These are phyloP conservation scores for Troides aeacus DNA, from an alignment of 2,888 invertebrate genomes.

Conservation along the genomic window DNA sequence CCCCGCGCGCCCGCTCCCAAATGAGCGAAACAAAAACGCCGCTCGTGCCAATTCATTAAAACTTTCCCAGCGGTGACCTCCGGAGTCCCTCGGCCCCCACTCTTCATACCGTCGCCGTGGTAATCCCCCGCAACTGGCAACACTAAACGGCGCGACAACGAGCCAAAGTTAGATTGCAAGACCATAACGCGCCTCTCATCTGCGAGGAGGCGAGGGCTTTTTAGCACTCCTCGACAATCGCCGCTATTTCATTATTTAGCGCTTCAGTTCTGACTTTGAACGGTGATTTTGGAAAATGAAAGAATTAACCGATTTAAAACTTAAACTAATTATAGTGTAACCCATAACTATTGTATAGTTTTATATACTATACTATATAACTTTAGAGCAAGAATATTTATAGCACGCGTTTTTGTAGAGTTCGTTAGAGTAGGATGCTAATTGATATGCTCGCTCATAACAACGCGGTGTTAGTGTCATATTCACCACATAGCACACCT, in stretches of 20 bases:
- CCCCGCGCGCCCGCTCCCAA: constrained; percentile 23
- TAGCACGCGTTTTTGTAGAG: too few relatives aligned
- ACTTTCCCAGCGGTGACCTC: constrained; percentile 57
- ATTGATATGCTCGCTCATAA: too few relatives aligned
- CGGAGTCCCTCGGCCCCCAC: constrained; percentile 31
- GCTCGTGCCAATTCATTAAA: constrained; percentile 67
- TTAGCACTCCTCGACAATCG: constrained; percentile 29
- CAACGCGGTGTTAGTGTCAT: too few relatives aligned
- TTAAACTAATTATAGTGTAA: background rate
- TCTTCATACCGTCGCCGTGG: constrained; percentile 51
- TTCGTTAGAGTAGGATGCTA: too few relatives aligned
- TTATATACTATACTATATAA: too few relatives aligned
- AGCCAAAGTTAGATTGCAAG: constrained; percentile 69
- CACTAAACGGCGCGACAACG: constrained; percentile 62
- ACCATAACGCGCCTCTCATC: constrained; percentile 46
- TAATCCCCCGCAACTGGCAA: constrained; percentile 46
- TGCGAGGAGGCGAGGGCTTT: constrained; percentile 43
- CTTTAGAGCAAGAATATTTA: too few relatives aligned
- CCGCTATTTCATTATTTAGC: constrained; percentile 27
- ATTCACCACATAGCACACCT: too few relatives aligned
- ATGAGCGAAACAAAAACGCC: constrained; percentile 41
- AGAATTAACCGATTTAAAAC: constrained; percentile 11
- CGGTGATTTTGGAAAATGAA: constrained; percentile 14
- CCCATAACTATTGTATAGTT: too few relatives aligned
- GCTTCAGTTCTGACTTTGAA: constrained; percentile 19